These are phyloP conservation scores for Dasyprocta punctata DNA, from an alignment of 2,113 vertebrate genomes.

Conservation along the genomic window DNA sequence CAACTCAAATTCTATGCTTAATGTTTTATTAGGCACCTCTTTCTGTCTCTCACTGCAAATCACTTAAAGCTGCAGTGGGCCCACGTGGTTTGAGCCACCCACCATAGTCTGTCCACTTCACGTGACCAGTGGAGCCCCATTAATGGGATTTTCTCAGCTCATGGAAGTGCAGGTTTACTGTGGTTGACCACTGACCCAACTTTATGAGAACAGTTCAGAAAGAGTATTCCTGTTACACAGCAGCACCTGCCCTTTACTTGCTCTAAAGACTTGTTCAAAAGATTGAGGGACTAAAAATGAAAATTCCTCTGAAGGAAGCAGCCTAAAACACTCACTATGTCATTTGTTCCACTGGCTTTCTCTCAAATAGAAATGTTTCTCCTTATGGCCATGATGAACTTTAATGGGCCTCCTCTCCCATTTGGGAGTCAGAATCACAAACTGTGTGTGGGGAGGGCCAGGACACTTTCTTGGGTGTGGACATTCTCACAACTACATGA, in stretches of 20 bases:
- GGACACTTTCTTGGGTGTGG: background rate
- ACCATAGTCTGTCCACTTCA: background rate
- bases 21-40: conserved; percentile 5
- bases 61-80: background rate
- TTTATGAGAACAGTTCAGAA: conserved; percentile 66
- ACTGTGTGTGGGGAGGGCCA: background rate
- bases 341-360: background rate
- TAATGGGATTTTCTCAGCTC: conserved; percentile 60
- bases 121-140: conserved; percentile 51
- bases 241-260: conserved; percentile 53
- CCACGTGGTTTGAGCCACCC: background rate
- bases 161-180: conserved; percentile 31
- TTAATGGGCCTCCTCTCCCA: background rate
- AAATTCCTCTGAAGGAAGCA: conserved; percentile 30
- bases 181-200: conserved; percentile 57
- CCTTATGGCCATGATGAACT: background rate
- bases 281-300: conserved; percentile 41
- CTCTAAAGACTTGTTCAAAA: conserved; percentile 45
- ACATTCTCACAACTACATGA: background rate
- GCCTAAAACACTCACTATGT: background rate
- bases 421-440: background rate
- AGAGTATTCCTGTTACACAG: conserved; percentile 53
- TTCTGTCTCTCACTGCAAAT: background rate
- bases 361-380: conserved; percentile 19
- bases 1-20: too few relatives aligned